Base-by-base conservation (phyloP, 2,113 vertebrate genomes). In the Marmota monax region DNA sequence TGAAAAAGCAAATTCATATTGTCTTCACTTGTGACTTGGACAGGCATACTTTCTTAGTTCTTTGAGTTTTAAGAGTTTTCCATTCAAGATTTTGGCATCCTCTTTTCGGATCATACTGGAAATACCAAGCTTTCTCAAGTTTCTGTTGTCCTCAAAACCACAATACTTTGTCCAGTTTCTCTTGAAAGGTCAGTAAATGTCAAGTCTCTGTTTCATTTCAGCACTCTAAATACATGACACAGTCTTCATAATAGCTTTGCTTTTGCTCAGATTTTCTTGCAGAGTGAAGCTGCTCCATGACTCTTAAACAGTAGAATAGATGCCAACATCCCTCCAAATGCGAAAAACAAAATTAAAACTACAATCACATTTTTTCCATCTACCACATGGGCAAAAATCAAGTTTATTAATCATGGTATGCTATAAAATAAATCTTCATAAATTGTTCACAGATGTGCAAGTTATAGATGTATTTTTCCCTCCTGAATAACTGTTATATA, bases 161-260 rank as follows among this genome's bases (percentile, higher is more conserved):
- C 85, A 93, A 45, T 69, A 53, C 85, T 94, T 92, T 96, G 77
- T 90, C 85, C 42, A 80, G 45, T 76, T 85, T 94, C 72, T 96
- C 88, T 94, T 89, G 69, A 96, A 95, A 98, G 84, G 37, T 97
- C 88, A 97, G 80, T 92, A 87, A 97, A 96, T 84, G 45, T 88
- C 82, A 90, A 20, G 34, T 78, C 84, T 56, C 39, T 82, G 13
- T 92, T 80, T 89, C 89, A 76, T 18, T 82, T 90, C 58, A 70
- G 74, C n/a, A 34, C 67, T 82, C n/a, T 9, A 84, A 56, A 63
- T 8, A 11, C 70, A 23, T 51, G 34, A 48, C 63, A 58, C 14
- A 37, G 32, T 80, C 76, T 88, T 87, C 56, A 72, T 4, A 93
- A 78, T 18, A 74, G 58, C 58, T 63, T 95, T 89, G 42, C 45